Percentiles rank a stretch among this genome's conserved stretches.
These are phyloP conservation scores for Sakesphorus luctuosus DNA, from an alignment of 2,113 vertebrate genomes.

Conservation along the genomic window DNA sequence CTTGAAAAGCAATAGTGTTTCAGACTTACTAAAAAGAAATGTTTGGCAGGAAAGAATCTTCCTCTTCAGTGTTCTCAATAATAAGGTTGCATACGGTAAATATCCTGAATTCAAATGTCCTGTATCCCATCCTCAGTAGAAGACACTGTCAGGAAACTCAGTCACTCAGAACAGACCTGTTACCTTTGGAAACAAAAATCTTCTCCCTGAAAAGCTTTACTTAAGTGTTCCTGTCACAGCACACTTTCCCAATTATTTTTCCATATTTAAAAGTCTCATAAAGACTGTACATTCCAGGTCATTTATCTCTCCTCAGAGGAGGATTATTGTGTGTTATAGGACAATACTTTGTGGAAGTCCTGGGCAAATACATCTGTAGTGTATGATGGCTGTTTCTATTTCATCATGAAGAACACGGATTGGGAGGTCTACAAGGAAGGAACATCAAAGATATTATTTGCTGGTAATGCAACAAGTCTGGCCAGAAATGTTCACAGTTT, in stretches of 20 bases:
- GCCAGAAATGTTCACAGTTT: not conserved
- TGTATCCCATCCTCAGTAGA: not conserved
- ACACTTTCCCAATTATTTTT: not conserved
- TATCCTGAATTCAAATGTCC: not conserved
- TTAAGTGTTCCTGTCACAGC: not conserved
- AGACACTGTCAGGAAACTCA: not conserved
- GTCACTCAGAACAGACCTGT: not conserved
- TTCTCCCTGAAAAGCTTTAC: not conserved
- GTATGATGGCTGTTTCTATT: not conserved
- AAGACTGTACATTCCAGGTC: not conserved
- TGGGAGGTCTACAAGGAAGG: not conserved
- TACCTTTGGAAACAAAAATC: not conserved
- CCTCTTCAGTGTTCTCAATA: too few species aligned
- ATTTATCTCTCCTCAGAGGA: not conserved
- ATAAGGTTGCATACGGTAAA: not conserved
- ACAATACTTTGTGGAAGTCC: not conserved
- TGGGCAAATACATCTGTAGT: not conserved
- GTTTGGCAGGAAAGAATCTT: too few species aligned
- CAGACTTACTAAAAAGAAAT: too few species aligned
- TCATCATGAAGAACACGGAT: not conserved
- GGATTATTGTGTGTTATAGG: not conserved
- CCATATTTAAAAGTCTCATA: not conserved
- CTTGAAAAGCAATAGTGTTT: too few species aligned
- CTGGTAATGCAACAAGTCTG: not conserved
- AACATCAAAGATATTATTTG: not conserved